Evolutionary conservation across 2,888 invertebrate genomes (phyloP), one percentile per base, ranked within the genome.

Genomic region (Microdon myrmicae): DNA sequence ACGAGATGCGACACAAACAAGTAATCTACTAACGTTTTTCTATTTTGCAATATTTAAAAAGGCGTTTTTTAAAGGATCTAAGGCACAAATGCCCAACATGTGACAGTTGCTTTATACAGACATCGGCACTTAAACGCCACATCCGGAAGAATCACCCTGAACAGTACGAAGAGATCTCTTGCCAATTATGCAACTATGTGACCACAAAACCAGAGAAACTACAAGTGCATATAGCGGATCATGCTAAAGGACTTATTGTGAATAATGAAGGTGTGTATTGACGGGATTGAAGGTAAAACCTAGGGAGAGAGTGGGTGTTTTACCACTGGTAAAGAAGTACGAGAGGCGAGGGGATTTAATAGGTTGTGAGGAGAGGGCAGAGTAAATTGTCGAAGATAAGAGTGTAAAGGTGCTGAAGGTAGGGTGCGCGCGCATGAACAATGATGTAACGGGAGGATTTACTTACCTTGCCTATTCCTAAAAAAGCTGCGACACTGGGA

Each of bases 71-170:
- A 4, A 34, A 75, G 74, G 68, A 75, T 71, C 81, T 74, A 72
- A 83, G 83, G 2, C 85, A 89, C 71, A 85, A 85, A 59, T 90
- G 90, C 73, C 83, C 84, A 3, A 83, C 86, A 70, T 90, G 90
- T 72, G 78, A 84, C 5, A 90, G 89, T 73, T 81, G 84, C 1
- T 85, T 87, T 25, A 90, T 90, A 68, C 88, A 89, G 76, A 85
- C 87, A 34, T 84, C 83, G 66, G 84, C 87, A 4, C 85, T 86
- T 60, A 90, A 90, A 75, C 81, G 80, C 68, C 86, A 86, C 73
- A 75, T 86, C 58, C 80, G 79, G 28, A 79, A 79, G 16, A 83
- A 83, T 68, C 86, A 86, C 77, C 83, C 84, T 0, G 81, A 75
- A 10, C 73, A 72, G 25, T 77, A 72, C 60, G 72, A 72, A 20